A percentile compares a stretch with the other conserved stretches of the same genome.
phyloP scores from a whole-genome alignment of 2,113 vertebrate species.

The Dascyllus trimaculatus region DNA sequence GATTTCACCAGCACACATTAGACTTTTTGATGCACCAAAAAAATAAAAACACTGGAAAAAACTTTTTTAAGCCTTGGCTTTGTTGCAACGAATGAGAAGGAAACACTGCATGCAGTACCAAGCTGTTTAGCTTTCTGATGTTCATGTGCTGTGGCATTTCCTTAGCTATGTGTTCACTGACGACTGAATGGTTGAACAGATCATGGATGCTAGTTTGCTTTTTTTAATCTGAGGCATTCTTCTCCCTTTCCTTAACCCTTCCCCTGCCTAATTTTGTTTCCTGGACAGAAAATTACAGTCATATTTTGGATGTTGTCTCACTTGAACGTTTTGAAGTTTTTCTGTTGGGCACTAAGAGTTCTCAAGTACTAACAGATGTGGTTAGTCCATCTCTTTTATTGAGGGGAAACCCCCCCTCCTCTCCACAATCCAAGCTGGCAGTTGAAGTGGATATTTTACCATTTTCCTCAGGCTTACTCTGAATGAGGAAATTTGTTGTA shows the following conservation, averaged over 20 bases:
- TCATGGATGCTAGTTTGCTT: constrained; percentile 2
- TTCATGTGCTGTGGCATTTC: not conserved
- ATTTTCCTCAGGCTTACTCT: constrained; percentile 6
- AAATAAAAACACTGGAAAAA: not conserved
- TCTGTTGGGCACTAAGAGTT: constrained; percentile 57
- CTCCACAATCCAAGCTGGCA: constrained; percentile 12
- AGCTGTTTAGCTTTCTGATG: not conserved
- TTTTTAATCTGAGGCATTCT: constrained; percentile 56
- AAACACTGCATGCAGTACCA: not conserved
- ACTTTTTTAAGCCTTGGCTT: not conserved
- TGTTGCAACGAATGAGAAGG: not conserved
- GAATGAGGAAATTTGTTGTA: constrained; percentile 9
- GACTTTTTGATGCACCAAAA: constrained; percentile 38
- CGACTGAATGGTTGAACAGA: constrained; percentile 14
- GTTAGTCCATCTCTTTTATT: constrained; percentile 52
- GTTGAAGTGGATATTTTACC: constrained; percentile 31
- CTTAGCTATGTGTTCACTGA: not conserved
- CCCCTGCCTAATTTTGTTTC: constrained; percentile 34
- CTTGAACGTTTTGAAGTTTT: constrained; percentile 60
- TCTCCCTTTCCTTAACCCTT: constrained; percentile 33
- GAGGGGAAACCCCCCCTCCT: constrained; percentile 13
- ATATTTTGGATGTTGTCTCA: constrained; percentile 62
- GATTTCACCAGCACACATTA: constrained; percentile 60
- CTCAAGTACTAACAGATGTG: constrained; percentile 72
- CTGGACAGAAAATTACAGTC: constrained; percentile 61